A percentile compares a stretch with the other conserved stretches of the same genome.
These are phyloP conservation scores for Nothocercus nigrocapillus DNA, from an alignment of 2,113 vertebrate species.

Conservation along the genomic window DNA sequence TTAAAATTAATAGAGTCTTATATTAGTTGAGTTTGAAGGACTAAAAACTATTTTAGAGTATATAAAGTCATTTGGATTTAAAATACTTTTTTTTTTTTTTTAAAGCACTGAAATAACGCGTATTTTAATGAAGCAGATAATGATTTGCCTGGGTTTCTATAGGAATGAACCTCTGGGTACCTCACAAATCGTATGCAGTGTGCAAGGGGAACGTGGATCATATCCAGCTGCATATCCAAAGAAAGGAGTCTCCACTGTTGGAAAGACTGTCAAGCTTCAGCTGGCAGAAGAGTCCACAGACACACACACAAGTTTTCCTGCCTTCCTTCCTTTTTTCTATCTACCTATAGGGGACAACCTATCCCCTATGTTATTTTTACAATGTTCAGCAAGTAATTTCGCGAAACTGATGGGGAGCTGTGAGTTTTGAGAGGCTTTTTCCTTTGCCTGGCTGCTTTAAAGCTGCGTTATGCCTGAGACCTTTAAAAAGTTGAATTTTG, in stretches of 20 bases:
- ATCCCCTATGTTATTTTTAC: neutral
- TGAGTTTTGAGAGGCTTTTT: neutral
- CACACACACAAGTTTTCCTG: neutral
- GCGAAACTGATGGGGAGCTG: neutral
- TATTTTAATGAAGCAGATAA: neutral
- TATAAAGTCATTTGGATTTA: neutral
- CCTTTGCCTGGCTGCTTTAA: neutral
- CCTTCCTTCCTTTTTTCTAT: neutral
- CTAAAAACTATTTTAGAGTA: neutral
- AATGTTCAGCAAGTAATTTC: neutral
- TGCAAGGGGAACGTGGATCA: neutral
- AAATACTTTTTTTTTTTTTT: neutral
- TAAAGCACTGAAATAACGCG: neutral
- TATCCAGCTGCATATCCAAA: neutral
- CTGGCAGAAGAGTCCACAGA: accelerated
- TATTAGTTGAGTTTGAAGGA: neutral
- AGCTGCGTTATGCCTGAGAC: accelerated
- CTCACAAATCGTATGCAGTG: accelerated
- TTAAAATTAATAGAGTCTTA: accelerated
- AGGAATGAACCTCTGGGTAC: neutral
- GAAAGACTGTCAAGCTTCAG: neutral
- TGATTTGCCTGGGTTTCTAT: neutral
- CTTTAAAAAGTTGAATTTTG: neutral
- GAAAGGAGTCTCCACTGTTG: neutral
- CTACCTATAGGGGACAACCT: neutral